These are phyloP conservation scores for Gonocerus acuteangulatus DNA, from an alignment of 2,888 invertebrate species.

Conservation along the genomic window DNA sequence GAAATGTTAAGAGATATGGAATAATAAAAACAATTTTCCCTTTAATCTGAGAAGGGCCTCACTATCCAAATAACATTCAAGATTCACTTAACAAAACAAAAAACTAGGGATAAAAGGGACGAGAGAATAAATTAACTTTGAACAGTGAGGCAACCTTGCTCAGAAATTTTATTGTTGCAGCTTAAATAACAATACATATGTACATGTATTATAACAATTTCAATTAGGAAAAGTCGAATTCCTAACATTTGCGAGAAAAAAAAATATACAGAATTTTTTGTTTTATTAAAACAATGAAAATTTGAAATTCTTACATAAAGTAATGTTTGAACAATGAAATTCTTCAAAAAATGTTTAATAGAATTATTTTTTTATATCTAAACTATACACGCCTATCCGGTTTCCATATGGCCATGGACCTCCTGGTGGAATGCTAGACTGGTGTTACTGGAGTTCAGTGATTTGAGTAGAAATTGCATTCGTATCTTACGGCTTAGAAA, in stretches of 20 bases:
- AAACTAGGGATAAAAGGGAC: neutral
- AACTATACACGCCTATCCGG: conserved; percentile 21
- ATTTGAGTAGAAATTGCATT: conserved; percentile 6
- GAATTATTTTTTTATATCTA: conserved; percentile 14
- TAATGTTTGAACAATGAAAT: conserved; percentile 3
- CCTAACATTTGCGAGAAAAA: conserved; percentile 6
- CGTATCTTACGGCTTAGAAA: conserved; percentile 34
- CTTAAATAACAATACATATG: conserved; percentile 17
- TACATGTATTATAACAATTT: conserved; percentile 19
- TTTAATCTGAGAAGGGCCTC: conserved; percentile 16
- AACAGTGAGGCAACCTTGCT: conserved; percentile 16
- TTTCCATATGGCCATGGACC: conserved; percentile 20
- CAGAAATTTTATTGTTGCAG: neutral
- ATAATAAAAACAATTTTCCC: neutral
- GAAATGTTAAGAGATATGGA: too few species aligned
- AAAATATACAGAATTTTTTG: neutral
- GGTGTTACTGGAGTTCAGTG: conserved; percentile 23
- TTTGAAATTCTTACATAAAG: neutral
- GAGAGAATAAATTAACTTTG: conserved; percentile 22
- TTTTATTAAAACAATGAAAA: neutral
- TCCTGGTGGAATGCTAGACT: conserved; percentile 23
- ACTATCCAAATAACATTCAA: conserved; percentile 19
- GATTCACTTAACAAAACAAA: conserved; percentile 8
- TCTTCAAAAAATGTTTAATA: neutral
- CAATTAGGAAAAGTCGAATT: conserved; percentile 4